Percentiles rank a stretch among this genome's conserved stretches.
These are phyloP conservation scores for Zygaena filipendulae DNA, from an alignment of 2,888 invertebrate species.

Conservation along the genomic window DNA sequence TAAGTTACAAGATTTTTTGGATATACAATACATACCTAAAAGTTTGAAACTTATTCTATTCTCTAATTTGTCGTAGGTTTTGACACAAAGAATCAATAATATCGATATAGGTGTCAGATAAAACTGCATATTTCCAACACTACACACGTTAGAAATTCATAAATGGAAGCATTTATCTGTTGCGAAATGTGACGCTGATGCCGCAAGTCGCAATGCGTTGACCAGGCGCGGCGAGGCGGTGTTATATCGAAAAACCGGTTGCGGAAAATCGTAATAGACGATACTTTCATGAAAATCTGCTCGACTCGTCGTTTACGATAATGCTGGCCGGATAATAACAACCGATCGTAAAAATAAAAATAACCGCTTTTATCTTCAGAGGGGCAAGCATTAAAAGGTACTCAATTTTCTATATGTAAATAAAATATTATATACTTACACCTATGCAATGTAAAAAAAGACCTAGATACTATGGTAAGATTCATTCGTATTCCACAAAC, in stretches of 20 bases:
- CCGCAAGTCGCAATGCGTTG: constrained; percentile 14
- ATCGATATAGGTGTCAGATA: no score
- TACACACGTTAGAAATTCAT: constrained; percentile 21
- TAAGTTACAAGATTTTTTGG: no score
- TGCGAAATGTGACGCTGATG: constrained; percentile 30
- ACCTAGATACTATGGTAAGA: no score
- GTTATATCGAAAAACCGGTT: constrained; percentile 21
- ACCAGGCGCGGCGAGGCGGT: constrained; percentile 8
- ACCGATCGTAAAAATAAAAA: constrained; percentile 15
- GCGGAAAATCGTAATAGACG: constrained; percentile 23
- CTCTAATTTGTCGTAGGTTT: no score
- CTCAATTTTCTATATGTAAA: no score
- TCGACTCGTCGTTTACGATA: constrained; percentile 14
- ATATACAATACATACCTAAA: no score
- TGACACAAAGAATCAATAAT: no score
- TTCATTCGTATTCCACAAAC: no score
- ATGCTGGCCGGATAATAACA: constrained; percentile 13
- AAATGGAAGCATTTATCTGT: constrained; percentile 28
- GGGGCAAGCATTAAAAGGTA: constrained; percentile 5
- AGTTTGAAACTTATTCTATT: no score
- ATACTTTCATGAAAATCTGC: constrained; percentile 24
- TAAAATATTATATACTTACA: no score
- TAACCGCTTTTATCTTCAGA: constrained; percentile 8
- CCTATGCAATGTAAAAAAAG: no score
- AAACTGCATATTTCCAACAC: no score